These are phyloP conservation scores for Masticophis lateralis DNA, from an alignment of 2,797 vertebrate genomes.

Conservation along the genomic window DNA sequence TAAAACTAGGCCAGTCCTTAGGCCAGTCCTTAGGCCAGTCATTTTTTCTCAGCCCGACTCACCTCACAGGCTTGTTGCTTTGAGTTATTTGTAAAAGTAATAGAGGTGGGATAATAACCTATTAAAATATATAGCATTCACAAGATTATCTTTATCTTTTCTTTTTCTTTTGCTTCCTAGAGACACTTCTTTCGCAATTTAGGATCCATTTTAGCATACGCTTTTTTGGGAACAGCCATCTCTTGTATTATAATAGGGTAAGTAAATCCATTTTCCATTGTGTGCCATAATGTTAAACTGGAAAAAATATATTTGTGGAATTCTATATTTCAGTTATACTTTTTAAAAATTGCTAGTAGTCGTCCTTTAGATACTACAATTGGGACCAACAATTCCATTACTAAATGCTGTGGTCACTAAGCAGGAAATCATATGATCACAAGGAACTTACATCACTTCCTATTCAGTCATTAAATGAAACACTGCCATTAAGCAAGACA, in stretches of 20 bases:
- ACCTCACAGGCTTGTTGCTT: not conserved
- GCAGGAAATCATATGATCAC: not conserved
- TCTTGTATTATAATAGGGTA: conserved; percentile 82
- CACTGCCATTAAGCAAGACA: not conserved
- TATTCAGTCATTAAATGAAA: not conserved
- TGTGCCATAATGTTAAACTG: not conserved
- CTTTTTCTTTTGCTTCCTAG: conserved; percentile 62
- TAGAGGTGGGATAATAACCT: not conserved
- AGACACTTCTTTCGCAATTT: conserved; percentile 81
- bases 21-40: not conserved
- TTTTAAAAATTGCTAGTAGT: not conserved
- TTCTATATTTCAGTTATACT: not conserved
- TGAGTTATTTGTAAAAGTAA: not conserved
- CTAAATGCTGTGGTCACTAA: not conserved
- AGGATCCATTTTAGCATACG: conserved; percentile 82
- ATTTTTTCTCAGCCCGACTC: not conserved
- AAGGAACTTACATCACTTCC: not conserved
- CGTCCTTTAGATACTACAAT: not conserved
- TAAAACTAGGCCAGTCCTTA: too few species aligned
- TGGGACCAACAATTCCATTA: not conserved
- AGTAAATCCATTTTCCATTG: conserved; percentile 57
- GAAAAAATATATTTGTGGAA: not conserved
- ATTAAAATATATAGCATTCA: not conserved
- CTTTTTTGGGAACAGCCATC: conserved; percentile 82
- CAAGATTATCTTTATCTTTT: not conserved